These are phyloP conservation scores for Bombus picipes DNA, from an alignment of 1,140 invertebrate genomes.

Conservation along the genomic window DNA sequence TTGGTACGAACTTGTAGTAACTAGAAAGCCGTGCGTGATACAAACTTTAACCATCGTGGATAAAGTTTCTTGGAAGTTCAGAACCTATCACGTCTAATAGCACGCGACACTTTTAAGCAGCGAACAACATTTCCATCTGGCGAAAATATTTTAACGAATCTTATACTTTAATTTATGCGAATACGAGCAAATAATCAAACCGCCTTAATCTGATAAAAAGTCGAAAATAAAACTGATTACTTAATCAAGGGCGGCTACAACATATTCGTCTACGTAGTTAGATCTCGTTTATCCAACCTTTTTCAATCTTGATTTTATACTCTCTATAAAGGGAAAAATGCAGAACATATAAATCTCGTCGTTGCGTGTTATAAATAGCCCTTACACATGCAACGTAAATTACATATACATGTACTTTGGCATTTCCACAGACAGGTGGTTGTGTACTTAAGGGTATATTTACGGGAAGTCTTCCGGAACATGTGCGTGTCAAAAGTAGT, in stretches of 20 bases:
- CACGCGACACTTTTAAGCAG: slow-evolving; percentile 43
- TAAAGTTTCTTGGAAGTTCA: slow-evolving; percentile 46
- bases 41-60: slow-evolving; percentile 19
- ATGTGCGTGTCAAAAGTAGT: background rate
- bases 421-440: slow-evolving; percentile 61
- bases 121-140: background rate
- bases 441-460: background rate
- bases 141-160: background rate
- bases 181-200: background rate
- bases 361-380: slow-evolving; percentile 25
- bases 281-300: background rate
- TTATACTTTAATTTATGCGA: background rate
- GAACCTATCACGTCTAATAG: slow-evolving; percentile 9
- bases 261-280: background rate
- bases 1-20: background rate
- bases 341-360: background rate
- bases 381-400: slow-evolving; percentile 14
- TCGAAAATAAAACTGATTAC: background rate
- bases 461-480: background rate
- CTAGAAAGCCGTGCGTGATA: background rate
- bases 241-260: background rate
- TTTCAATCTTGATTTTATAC: background rate
- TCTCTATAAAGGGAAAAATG: background rate
- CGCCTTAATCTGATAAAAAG: background rate
- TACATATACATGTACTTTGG: slow-evolving; percentile 40